Base-by-base conservation (phyloP, 2,797 vertebrate genomes). In the Gymnoscopelus braueri region DNA sequence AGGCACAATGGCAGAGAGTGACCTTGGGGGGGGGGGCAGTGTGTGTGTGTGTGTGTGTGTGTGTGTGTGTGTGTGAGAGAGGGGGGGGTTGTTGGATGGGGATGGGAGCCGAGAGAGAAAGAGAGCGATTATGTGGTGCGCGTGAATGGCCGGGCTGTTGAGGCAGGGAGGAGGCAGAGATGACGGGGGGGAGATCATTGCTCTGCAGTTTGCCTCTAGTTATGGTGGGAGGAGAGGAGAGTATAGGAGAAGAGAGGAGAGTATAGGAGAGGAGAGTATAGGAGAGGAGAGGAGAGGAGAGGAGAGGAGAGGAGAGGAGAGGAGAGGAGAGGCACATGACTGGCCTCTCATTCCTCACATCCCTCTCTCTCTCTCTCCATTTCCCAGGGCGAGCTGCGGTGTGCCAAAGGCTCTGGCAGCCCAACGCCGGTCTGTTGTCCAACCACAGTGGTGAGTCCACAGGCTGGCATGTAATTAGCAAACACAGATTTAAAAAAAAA, bases 111-210 rank as follows among this genome's bases (percentile, higher is more conserved):
- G 1, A n/a, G 51, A 52, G 56, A 86, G 82, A 79, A 80, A 84
- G 85, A 72, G 70, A 12, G 69, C 59, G 72, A 86, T 89, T 88
- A 87, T 84, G 86, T 82, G 78, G 77, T 10, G 73, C 49, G 62
- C 15, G 23, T 86, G 87, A 91, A 89, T 72, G 80, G 67, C 64
- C 67, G 49, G 67, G 84, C 80, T 90, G 81, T 82, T 74, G 71
- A 71, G 65, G 26, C 6, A 24, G 63, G 55, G 52, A 23, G 60
- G 63, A 47, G n/a, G 19, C 12, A 9, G 49, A 5, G 13, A 10
- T 8, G 2, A 4, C 2, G 23, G 19, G 5, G 19, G 8, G 11
- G 19, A 1, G 52, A 54, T n/a, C n/a, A n/a, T n/a, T n/a, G n/a
- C n/a, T n/a, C n/a, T n/a, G n/a, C n/a, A n/a, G n/a, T n/a, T n/a